These are phyloP conservation scores for Syritta pipiens DNA, from an alignment of 2,888 invertebrate species.

Conservation along the genomic window DNA sequence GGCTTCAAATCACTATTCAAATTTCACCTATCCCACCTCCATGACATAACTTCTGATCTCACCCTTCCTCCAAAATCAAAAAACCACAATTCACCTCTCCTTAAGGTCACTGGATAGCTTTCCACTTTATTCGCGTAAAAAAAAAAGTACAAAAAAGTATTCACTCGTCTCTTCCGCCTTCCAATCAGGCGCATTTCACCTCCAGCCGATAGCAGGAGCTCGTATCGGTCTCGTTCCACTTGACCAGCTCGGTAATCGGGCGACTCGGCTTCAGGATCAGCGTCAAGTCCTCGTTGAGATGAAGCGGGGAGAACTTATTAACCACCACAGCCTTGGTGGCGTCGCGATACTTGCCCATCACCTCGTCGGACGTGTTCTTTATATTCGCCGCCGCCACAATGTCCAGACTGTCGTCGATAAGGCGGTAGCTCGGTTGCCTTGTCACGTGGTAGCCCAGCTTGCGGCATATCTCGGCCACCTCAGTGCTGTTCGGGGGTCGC, in stretches of 20 bases:
- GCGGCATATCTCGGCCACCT: constrained; percentile 81
- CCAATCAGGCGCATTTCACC: constrained; percentile 74
- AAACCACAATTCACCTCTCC: too few relatives aligned
- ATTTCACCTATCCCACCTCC: too few relatives aligned
- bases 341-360: constrained; percentile 73
- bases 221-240: constrained; percentile 77
- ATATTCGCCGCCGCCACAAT: constrained; percentile 73
- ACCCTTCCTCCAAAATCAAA: too few relatives aligned
- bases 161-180: background rate
- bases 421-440: constrained; percentile 75
- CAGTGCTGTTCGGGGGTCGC: constrained; percentile 80
- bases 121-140: constrained; percentile 15
- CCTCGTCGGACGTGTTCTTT: constrained; percentile 72
- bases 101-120: constrained; percentile 24
- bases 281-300: constrained; percentile 75
- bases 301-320: constrained; percentile 77
- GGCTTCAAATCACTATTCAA: too few relatives aligned
- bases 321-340: constrained; percentile 76
- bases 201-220: constrained; percentile 76
- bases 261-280: constrained; percentile 78
- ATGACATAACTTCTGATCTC: too few relatives aligned
- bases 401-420: constrained; percentile 74
- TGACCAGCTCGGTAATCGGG: constrained; percentile 77
- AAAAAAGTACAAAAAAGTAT: constrained; percentile 36
- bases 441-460: constrained; percentile 82